Evolutionary conservation across 2,797 vertebrate genomes (phyloP).

Genomic region (Lepus oiostolus): DNA sequence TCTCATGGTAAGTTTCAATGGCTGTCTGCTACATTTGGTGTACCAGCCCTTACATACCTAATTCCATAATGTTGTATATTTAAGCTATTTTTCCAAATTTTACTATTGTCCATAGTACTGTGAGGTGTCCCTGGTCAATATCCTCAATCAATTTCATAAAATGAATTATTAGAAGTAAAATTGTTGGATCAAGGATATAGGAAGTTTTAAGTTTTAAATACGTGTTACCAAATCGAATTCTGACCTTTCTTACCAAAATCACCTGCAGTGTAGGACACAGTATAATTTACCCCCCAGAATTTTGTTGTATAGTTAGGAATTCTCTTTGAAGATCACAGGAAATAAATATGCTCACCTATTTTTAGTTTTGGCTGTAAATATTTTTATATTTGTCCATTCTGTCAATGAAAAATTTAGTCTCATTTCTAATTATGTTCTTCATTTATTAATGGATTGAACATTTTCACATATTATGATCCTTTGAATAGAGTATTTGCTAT

Average conservation of each 20-base stretch:
- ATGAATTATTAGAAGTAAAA: constrained; percentile 31
- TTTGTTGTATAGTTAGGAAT: neutral
- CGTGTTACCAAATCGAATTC: neutral
- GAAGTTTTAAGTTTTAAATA: constrained; percentile 12
- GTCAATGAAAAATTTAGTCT: neutral
- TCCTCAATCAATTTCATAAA: neutral
- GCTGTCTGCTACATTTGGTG: neutral
- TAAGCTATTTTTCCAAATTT: neutral
- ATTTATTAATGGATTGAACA: neutral
- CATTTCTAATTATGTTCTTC: constrained; percentile 42
- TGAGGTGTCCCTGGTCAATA: neutral
- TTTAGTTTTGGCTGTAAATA: neutral
- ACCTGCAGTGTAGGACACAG: neutral
- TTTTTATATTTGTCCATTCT: constrained; percentile 6
- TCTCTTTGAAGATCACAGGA: neutral
- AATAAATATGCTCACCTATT: neutral
- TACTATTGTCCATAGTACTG: neutral
- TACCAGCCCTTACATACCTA: constrained; percentile 62
- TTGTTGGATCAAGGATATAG: neutral
- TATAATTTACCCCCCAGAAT: neutral
- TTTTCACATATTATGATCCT: constrained; percentile 1
- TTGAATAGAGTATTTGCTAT: neutral
- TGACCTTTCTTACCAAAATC: neutral
- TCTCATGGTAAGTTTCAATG: neutral
- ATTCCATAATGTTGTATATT: neutral